Base-by-base conservation (phyloP, 1,140 invertebrate genomes). In the Tetramorium alpestre region DNA sequence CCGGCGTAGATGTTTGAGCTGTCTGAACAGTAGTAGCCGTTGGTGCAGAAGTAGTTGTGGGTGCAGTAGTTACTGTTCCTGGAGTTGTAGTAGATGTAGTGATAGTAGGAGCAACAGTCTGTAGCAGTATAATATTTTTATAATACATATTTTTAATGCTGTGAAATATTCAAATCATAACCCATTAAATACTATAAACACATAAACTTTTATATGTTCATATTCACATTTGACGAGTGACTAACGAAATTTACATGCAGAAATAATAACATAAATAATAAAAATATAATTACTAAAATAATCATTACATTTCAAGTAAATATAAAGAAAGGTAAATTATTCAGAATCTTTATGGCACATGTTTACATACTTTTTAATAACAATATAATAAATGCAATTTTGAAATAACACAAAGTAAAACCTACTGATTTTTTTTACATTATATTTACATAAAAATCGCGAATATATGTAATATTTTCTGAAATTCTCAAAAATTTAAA, bases 71-170 rank as follows among this genome's bases (percentile, higher is more conserved):
- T 51, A 92, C 89, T 78, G 94, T 92, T 62, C 91, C 77, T 72
- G 93, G 91, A 16, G 94, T 92, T 51, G 93, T 91, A 51, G 91
- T 92, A 62, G 94, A 91, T 78, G 93, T 93, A 86, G 92, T 92
- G 25, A 94, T 92, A 85, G 92, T 93, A 41, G 94, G 91, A 67
- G 94, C 94, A 73, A 94, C 95, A 77, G 95, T 95, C 95, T 95
- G 70, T 87, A 82, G 80, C 7, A 85, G 41, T 78, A 54, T 16
- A 75, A 51, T 65, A 75, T 49, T 58, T 75, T 44, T 65, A 22
- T 0, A 33, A 65, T 65, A 65, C 11, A 65, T 78, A 22, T 22
- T 22, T 22, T 22, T 47, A 33, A n/a, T 78, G 13, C 18, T n/a
- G 1, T 49, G 7, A 65, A 47, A 65, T 49, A 11, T 38, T 65